Conservation (phyloP, 2,888 invertebrate genomes). For the Acanthoscelides obtectus region DNA sequence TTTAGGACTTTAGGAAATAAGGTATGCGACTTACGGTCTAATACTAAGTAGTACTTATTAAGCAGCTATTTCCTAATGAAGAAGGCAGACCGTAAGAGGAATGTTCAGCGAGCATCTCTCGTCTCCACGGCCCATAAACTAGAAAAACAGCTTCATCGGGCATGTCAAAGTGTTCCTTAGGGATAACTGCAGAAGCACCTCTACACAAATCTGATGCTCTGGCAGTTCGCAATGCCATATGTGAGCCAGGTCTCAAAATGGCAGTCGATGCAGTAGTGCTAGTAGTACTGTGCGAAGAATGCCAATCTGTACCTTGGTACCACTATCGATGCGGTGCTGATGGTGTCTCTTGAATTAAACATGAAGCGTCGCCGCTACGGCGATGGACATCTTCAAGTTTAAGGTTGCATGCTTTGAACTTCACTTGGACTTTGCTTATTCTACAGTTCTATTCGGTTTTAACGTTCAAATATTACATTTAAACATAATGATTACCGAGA, state of each 20-base stretch:
- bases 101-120: background rate
- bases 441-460: no score
- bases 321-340: no score
- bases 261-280: background rate
- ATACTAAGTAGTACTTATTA: no score
- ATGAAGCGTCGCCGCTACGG: background rate
- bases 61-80: background rate
- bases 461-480: no score
- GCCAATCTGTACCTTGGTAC: background rate
- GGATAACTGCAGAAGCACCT: background rate
- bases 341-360: background rate
- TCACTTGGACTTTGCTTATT: background rate
- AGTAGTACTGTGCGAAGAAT: background rate
- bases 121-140: background rate
- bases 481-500: no score
- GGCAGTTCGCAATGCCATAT: background rate
- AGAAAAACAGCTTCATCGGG: background rate
- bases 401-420: background rate
- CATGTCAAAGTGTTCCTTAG: background rate
- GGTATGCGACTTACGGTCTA: no score
- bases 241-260: background rate
- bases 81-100: background rate
- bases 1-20: no score
- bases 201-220: background rate
- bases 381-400: background rate